Evolutionary conservation across 2,113 vertebrate genomes (phyloP), one percentile per base, ranked within the genome.

Genomic region (Clupea harengus): DNA sequence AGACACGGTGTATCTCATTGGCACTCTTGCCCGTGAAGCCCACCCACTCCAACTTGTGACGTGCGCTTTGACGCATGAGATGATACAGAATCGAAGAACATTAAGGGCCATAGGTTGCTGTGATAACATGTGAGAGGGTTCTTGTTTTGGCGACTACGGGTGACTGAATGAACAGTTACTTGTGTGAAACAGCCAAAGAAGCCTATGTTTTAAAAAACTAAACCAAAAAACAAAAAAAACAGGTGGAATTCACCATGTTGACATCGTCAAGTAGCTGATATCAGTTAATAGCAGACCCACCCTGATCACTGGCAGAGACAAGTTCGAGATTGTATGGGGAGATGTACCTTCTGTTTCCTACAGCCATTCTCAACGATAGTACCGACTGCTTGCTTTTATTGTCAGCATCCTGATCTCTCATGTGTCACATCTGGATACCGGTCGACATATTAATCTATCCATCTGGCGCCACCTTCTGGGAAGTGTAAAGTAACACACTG

Each of bases 61-160:
- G 88, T 85, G 54, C 75, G 46, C 25, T n/a, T 45, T 90, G 87
- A 90, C 86, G 89, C 86, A 90, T 39, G 13, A 84, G 32, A 78
- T 28, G 22, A 54, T 44, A 28, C 50, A 25, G 52, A 85, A 88
- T 82, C 81, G 50, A 28, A 28, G 84, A 67, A 17, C 50, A 67
- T 28, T 10, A 28, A 25, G 64, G 64, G 10, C 22, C n/a, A 72
- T 11, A 72, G 52, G 64, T 11, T 72, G 28, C 32, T 32, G 64
- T 28, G 7, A 28, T n/a, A 25, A 22, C n/a, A 64, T 72, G 11
- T 72, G n/a, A 11, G 64, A 28, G n/a, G 25, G 8, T 8, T 10
- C 25, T 67, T 25, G 64, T 28, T n/a, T 67, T 22, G n/a, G 0
- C 10, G 64, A 72, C 9, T 13, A 64, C 4, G 3, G 32, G 7